Evolutionary conservation across 2,888 invertebrate species (phyloP).

Genomic region (Pachliopta kotzebuea): DNA sequence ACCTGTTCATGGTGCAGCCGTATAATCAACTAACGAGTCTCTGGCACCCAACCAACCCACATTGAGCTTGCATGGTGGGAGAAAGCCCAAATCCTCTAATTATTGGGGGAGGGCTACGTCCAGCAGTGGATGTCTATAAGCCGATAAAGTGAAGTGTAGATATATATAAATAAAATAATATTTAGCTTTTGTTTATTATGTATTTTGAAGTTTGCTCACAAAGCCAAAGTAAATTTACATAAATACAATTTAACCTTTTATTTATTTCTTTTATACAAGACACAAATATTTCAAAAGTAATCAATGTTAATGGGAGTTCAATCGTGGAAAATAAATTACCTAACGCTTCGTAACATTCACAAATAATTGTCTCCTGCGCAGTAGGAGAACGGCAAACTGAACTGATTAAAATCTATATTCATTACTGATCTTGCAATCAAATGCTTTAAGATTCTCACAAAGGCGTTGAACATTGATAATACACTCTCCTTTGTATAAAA

Average conservation of each 20-base stretch:
- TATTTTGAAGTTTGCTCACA: constrained; percentile 78
- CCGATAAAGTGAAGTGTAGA: too few relatives aligned
- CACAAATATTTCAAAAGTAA: constrained; percentile 71
- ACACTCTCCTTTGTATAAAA: constrained; percentile 75
- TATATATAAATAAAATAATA: constrained; percentile 65
- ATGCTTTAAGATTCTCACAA: constrained; percentile 55
- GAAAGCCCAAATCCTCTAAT: too few relatives aligned
- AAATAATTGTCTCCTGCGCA: constrained; percentile 55
- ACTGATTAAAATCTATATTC: constrained; percentile 40
- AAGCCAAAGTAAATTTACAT: constrained; percentile 80
- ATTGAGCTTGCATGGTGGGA: too few relatives aligned
- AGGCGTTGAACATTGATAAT: constrained; percentile 69
- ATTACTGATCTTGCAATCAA: constrained; percentile 55
- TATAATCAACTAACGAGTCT: too few relatives aligned
- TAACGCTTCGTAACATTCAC: constrained; percentile 55
- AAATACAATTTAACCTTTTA: constrained; percentile 78
- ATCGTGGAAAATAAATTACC: constrained; percentile 55
- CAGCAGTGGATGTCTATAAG: too few relatives aligned
- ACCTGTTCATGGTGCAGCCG: too few relatives aligned
- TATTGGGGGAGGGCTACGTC: too few relatives aligned
- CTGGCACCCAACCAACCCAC: too few relatives aligned
- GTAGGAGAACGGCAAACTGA: constrained; percentile 69
- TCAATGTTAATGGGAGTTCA: constrained; percentile 55
- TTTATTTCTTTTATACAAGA: constrained; percentile 75
- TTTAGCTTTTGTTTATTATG: constrained; percentile 77